Conservation (phyloP, 64 coral and sea anemone species). For the Actinia tenebrosa region DNA sequence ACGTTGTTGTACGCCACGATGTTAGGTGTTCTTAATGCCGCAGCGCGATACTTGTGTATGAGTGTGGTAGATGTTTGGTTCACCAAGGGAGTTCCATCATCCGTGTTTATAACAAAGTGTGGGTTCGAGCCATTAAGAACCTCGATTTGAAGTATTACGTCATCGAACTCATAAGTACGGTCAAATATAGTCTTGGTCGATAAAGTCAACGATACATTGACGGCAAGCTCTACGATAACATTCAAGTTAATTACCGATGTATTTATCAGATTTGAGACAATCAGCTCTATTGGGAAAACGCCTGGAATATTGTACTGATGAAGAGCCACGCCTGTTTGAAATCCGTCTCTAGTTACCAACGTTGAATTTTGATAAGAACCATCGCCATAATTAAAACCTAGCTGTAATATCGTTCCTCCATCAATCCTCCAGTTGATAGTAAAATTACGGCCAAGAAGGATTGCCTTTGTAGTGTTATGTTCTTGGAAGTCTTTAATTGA, state of each 20-base stretch:
- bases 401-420: neutral
- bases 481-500: neutral
- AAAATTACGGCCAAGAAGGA: neutral
- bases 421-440: neutral
- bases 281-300: neutral
- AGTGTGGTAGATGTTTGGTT: conserved; percentile 41
- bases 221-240: conserved; percentile 47
- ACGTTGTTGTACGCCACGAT: conserved; percentile 50
- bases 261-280: neutral
- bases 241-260: neutral
- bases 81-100: conserved; percentile 22
- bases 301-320: neutral
- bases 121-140: conserved; percentile 39
- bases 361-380: neutral
- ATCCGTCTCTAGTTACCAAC: neutral
- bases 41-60: conserved; percentile 2
- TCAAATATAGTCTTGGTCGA: conserved; percentile 29
- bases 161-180: conserved; percentile 42
- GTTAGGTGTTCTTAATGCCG: conserved; percentile 3
- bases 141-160: conserved; percentile 23
- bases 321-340: neutral
- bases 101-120: conserved; percentile 15
- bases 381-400: conserved; percentile 39
- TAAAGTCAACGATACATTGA: conserved; percentile 18
- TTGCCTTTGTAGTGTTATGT: neutral